Evolutionary conservation across 2,888 invertebrate species (phyloP).

Genomic region (Xestoiulus laeticollis): DNA sequence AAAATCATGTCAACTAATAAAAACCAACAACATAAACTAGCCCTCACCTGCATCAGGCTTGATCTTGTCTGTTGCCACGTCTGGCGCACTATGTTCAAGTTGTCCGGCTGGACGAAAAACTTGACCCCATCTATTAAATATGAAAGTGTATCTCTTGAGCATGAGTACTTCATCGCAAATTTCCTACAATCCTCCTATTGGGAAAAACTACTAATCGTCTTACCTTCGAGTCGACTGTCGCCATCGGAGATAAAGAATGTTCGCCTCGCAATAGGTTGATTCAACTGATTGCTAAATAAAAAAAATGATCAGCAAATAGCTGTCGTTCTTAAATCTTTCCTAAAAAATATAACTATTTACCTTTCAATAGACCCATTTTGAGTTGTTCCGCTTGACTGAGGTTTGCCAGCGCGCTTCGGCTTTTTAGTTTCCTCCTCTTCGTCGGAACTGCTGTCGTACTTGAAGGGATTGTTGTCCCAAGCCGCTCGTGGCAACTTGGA

Average conservation of each 20-base stretch:
- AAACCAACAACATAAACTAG: neutral
- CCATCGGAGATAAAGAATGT: constrained; percentile 43
- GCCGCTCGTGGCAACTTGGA: constrained; percentile 3
- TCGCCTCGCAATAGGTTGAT: neutral
- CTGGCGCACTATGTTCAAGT: neutral
- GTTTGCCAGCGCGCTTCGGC: neutral
- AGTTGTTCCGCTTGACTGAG: neutral
- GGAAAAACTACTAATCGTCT: neutral
- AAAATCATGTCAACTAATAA: too few species aligned
- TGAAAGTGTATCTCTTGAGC: too few species aligned
- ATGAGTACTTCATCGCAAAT: neutral
- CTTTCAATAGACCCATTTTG: neutral
- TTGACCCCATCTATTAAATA: constrained; percentile 44
- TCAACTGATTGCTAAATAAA: neutral
- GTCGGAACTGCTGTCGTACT: constrained; percentile 48
- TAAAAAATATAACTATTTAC: neutral
- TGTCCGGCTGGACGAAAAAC: constrained; percentile 8
- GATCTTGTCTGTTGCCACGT: neutral
- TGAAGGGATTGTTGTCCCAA: constrained; percentile 50
- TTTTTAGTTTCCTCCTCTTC: constrained; percentile 44
- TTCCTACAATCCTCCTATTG: too few species aligned
- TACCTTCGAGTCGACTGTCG: constrained; percentile 27
- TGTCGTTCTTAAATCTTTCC: neutral
- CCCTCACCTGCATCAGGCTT: neutral
- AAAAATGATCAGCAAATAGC: neutral